Evolutionary conservation across 1,140 invertebrate species (phyloP), one percentile per base, ranked within the genome.

Genomic region (Heliconius hewitsoni): DNA sequence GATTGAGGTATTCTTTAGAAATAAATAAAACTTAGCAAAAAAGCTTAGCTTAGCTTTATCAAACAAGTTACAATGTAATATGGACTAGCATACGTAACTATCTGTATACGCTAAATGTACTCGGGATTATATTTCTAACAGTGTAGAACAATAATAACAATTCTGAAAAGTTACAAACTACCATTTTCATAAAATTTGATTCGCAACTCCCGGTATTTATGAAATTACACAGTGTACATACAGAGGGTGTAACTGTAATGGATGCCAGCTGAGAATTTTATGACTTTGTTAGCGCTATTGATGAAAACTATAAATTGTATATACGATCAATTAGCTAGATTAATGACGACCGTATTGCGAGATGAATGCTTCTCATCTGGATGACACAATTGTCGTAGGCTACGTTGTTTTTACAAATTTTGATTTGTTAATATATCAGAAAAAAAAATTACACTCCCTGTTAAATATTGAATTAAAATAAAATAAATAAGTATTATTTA

Each of bases 221-320:
- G 60, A 66, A 66, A 66, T 57, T 8, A 16, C 27, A 3, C 13
- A 11, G 23, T 30, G 60, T 18, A 66, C 9, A 30, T 30, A 46
- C 55, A 27, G 60, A 66, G 60, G 9, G 11, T 9, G 9, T 66
- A 66, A 66, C 13, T 30, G 60, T 66, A 46, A 50, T 60, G 39
- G 39, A 71, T 76, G 30, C 27, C 37, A 55, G 30, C 39, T 39
- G 23, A 50, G 75, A 71, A 76, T 76, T 76, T 76, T 76, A 76
- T 71, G 75, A 76, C 37, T 66, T 66, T 42, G 75, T 71, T 39
- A 70, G 27, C 42, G 30, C 66, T 71, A 60, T 71, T 52, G 75
- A 76, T 76, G 75, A 76, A 76, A 76, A 71, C 75, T 76, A 76
- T 76, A 76, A 76, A 76, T 76, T 76, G 60, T 76, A 71, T 71